Evolutionary conservation across 2,113 vertebrate genomes (phyloP).

Genomic region (Rhegmatorhina hoffmannsi): DNA sequence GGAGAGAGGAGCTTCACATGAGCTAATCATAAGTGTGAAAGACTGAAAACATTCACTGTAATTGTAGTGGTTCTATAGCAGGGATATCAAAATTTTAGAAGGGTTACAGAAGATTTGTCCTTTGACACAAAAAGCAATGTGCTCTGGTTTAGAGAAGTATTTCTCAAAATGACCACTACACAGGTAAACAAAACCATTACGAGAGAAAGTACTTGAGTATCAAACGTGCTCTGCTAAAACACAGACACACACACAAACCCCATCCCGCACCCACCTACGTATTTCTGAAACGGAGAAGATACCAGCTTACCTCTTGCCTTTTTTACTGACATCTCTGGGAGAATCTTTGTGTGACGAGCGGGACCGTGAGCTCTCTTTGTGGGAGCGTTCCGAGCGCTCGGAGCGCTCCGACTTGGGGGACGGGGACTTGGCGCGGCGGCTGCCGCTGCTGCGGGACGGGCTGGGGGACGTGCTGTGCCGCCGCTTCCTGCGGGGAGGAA

Average conservation of each 20-base stretch:
- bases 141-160: not conserved
- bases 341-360: constrained; percentile 93
- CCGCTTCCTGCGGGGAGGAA: constrained; percentile 77
- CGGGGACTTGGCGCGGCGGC: constrained; percentile 87
- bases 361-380: constrained; percentile 90
- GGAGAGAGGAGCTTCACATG: not conserved
- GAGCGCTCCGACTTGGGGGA: constrained; percentile 93
- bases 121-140: not conserved
- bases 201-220: accelerated
- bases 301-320: constrained; percentile 87
- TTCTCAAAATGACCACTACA: not conserved
- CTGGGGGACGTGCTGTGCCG: constrained; percentile 92
- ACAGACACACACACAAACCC: not conserved
- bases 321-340: constrained; percentile 91
- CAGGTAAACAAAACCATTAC: not conserved
- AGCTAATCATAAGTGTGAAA: not conserved
- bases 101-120: not conserved
- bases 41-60: not conserved
- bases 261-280: not conserved
- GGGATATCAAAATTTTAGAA: not conserved
- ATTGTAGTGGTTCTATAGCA: not conserved
- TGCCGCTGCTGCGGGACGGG: constrained; percentile 86
- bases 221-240: not conserved
- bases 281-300: not conserved
- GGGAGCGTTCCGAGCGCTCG: constrained; percentile 89